Percentiles rank a stretch among this genome's conserved stretches.
phyloP scores from a whole-genome alignment of 2,888 invertebrate genomes.

The Chaetogeoica ovagalla region DNA sequence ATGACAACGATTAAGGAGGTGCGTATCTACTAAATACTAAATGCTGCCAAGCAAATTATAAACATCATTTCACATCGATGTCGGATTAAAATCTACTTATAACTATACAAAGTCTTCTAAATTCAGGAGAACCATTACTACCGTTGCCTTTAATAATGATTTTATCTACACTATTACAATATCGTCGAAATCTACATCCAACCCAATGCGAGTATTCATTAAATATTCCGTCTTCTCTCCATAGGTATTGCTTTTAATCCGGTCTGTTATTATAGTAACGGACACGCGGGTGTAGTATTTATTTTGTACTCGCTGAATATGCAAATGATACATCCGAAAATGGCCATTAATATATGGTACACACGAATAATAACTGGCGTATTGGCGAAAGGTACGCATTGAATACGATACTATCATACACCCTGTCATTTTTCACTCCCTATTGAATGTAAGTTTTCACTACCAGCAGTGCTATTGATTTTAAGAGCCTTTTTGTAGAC shows the following conservation, averaged over 20 bases:
- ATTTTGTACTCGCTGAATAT: constrained; percentile 39
- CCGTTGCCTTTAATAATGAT: constrained; percentile 25
- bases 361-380: constrained; percentile 27
- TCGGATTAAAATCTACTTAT: constrained; percentile 14
- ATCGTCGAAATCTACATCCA: constrained; percentile 23
- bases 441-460: too few relatives aligned
- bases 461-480: too few relatives aligned
- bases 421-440: too few relatives aligned
- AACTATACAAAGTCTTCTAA: background rate
- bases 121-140: background rate
- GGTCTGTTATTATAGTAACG: constrained; percentile 35
- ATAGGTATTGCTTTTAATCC: constrained; percentile 24
- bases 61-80: constrained; percentile 5
- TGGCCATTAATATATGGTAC: constrained; percentile 43
- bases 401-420: constrained; percentile 6
- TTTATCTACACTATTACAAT: constrained; percentile 25
- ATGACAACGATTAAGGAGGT: background rate
- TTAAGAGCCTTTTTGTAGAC: too few relatives aligned
- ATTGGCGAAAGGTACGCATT: constrained; percentile 23
- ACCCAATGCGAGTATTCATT: constrained; percentile 32
- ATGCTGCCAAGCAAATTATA: background rate
- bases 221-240: constrained; percentile 10
- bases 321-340: constrained; percentile 42
- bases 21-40: background rate
- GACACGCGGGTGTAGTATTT: constrained; percentile 12